Base-by-base conservation (phyloP, 2,888 invertebrate species). In the Tetheella fluctuosa region DNA sequence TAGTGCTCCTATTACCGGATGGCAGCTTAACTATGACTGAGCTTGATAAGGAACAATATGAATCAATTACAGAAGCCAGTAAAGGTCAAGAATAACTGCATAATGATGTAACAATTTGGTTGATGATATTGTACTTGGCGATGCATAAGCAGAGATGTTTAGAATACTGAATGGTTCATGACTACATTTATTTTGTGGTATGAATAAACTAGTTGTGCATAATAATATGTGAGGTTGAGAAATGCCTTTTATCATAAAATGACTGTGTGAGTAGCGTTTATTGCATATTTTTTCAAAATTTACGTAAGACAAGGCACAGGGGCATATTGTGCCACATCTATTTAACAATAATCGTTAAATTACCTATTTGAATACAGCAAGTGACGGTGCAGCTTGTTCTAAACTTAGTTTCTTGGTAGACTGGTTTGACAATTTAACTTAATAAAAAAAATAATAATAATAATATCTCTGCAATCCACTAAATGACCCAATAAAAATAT, bases 1-100 rank as follows among this genome's bases (percentile, higher is more conserved):
- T 97, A 23, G 97, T 97, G 8, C 93, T 97, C n/a, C 91, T 97
- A 77, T 90, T 97, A 72, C 97, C 97, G 10, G 97, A 97, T 83
- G 97, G 97, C 66, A 97, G 96, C 78, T 94, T 97, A 64, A 97
- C 97, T 94, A 96, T 97, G 95, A 97, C 97, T 7, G 97, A 97
- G 86, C 95, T 97, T 65, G 96, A 97, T 74, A 97, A 96, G 76
- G 97, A 97, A 78, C 97, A 97, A 81, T 97, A 96, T 73, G 96
- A 96, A 67, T 96, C 96, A 25, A 93, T 93, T 67, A 93, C 92
- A 8, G 93, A 93, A 77, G 95, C 84, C 76, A 94, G 91, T 77
- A 95, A 83, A 90, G 94, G 86, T 79, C 95, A 94, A 88, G 94
- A 91, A 73, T 90, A 83, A 88, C 59, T 15, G 8, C 53, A 2